Conservation (phyloP, 37 sponge, comb jelly and placozoan genomes). For the Spongilla lacustris region DNA sequence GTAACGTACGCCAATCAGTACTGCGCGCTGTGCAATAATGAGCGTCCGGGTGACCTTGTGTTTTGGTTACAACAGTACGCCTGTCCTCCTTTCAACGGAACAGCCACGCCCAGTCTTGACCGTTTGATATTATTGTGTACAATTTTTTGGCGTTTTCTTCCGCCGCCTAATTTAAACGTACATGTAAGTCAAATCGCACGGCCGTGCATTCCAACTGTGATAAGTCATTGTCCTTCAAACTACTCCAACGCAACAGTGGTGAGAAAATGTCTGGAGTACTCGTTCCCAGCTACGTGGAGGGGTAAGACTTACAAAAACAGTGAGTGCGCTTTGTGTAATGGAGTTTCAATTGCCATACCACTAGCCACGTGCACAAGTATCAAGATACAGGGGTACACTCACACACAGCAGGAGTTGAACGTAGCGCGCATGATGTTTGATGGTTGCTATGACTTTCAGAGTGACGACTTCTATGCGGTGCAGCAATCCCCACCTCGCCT, state of each 20-base stretch:
- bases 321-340: neutral
- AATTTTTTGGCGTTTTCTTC: neutral
- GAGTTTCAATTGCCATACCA: neutral
- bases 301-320: neutral
- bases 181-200: too few species aligned
- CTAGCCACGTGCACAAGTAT: neutral
- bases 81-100: neutral
- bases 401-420: neutral
- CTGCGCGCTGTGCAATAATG: slow-evolving; percentile 51
- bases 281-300: neutral
- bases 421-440: neutral
- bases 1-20: slow-evolving; percentile 51
- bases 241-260: neutral
- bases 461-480: neutral
- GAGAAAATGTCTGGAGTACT: neutral
- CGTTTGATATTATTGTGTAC: neutral
- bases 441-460: neutral
- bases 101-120: neutral
- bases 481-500: too few species aligned
- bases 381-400: neutral
- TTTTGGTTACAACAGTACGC: neutral
- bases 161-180: neutral
- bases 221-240: neutral
- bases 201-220: neutral
- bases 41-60: neutral